phyloP scores from a whole-genome alignment of 2,888 invertebrate genomes.

The Napeogenes sylphis region DNA sequence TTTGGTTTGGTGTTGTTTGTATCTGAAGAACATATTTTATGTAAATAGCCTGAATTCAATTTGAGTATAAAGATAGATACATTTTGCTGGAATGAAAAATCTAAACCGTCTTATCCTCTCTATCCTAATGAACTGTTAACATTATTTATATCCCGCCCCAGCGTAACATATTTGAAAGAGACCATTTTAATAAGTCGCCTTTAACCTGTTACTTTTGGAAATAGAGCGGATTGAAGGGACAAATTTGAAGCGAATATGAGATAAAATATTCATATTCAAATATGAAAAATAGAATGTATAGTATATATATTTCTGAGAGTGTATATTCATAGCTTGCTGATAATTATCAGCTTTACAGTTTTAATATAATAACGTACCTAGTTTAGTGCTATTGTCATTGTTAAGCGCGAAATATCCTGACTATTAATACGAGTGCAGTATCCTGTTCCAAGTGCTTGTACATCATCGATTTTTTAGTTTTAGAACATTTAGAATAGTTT shows the following conservation, averaged over 20 bases:
- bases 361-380: not conserved
- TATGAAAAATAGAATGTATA: too few species aligned
- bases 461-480: not conserved
- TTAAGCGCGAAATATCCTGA: not conserved
- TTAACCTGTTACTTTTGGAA: conserved; percentile 43
- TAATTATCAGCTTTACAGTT: not conserved
- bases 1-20: too few species aligned
- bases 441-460: not conserved
- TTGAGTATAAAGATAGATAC: too few species aligned
- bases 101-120: conserved; percentile 17
- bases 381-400: not conserved
- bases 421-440: not conserved
- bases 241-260: conserved; percentile 5
- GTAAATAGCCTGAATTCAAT: too few species aligned
- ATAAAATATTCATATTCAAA: not conserved
- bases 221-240: conserved; percentile 32
- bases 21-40: too few species aligned
- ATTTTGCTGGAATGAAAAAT: not conserved
- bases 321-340: not conserved
- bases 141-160: conserved; percentile 67
- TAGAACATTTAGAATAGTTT: not conserved
- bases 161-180: conserved; percentile 74
- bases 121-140: conserved; percentile 42
- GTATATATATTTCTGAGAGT: too few species aligned
- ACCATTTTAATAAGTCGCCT: conserved; percentile 54